Percentiles rank a stretch among this genome's conserved stretches.
Evolutionary conservation across 2,797 vertebrate genomes (phyloP).

Genomic region (Chaunax sp.): DNA sequence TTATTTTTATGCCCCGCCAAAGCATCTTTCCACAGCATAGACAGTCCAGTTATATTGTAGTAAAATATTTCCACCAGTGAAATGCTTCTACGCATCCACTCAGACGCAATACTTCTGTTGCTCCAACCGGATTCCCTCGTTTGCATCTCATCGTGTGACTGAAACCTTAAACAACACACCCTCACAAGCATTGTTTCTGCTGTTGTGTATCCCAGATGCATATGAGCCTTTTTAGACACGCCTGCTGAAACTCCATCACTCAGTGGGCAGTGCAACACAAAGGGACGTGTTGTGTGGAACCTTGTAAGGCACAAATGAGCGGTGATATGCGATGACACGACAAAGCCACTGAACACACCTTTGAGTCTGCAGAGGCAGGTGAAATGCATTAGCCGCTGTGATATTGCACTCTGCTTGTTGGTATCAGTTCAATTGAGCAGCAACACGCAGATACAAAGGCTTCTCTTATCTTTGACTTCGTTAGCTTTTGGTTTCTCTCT

Average conservation of each 20-base stretch:
- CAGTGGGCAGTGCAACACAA: constrained; percentile 58
- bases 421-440: constrained; percentile 47
- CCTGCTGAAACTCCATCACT: constrained; percentile 67
- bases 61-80: no score
- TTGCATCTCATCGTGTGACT: background rate
- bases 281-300: constrained; percentile 66
- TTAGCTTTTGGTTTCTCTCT: constrained; percentile 29
- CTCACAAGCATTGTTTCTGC: constrained; percentile 6
- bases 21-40: no score
- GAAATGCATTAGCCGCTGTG: constrained; percentile 50
- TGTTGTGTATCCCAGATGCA: constrained; percentile 56
- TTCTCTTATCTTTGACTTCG: constrained; percentile 24
- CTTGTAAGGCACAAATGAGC: constrained; percentile 65
- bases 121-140: constrained; percentile 6
- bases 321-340: constrained; percentile 76
- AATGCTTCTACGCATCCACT: no score
- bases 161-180: background rate
- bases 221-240: constrained; percentile 68
- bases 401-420: constrained; percentile 43
- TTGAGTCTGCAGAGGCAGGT: constrained; percentile 63
- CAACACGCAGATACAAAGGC: constrained; percentile 9
- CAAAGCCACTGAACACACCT: constrained; percentile 73
- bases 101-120: no score
- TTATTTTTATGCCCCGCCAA: no score
- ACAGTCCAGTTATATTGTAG: no score